A percentile compares a stretch with the other conserved stretches of the same genome.
Conservation (phyloP, 92 coral and sea anemone genomes). For the Desmophyllum pertusum region DNA sequence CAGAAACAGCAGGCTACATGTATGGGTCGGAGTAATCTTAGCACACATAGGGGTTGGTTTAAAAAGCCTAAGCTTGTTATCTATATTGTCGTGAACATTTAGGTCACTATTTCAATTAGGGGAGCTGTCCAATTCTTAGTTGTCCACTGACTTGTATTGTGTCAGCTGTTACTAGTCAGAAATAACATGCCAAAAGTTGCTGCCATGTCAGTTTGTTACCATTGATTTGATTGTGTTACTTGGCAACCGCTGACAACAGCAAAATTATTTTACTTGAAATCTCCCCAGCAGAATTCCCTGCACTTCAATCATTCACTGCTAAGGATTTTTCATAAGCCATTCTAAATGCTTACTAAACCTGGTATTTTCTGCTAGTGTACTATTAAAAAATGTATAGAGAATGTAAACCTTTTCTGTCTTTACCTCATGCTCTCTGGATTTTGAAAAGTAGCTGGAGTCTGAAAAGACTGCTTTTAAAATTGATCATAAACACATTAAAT, state of each 20-base stretch:
- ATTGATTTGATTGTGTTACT: neutral
- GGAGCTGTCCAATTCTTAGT: neutral
- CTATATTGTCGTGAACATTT: neutral
- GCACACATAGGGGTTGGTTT: neutral
- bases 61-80: neutral
- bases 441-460: neutral
- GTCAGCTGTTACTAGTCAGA: too few relatives aligned
- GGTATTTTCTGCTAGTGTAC: neutral
- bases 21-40: neutral
- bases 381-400: neutral
- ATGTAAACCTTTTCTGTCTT: neutral
- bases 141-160: too few relatives aligned
- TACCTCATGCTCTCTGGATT: neutral
- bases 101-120: conserved; percentile 17
- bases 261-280: neutral
- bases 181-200: neutral
- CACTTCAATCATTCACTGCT: neutral
- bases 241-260: neutral
- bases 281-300: neutral
- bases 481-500: neutral
- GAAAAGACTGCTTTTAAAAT: neutral
- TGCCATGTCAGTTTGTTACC: neutral
- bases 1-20: neutral
- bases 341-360: neutral
- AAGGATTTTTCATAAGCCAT: neutral